These are phyloP conservation scores for Halictus rubicundus DNA, from an alignment of 1,140 invertebrate genomes.

Conservation along the genomic window DNA sequence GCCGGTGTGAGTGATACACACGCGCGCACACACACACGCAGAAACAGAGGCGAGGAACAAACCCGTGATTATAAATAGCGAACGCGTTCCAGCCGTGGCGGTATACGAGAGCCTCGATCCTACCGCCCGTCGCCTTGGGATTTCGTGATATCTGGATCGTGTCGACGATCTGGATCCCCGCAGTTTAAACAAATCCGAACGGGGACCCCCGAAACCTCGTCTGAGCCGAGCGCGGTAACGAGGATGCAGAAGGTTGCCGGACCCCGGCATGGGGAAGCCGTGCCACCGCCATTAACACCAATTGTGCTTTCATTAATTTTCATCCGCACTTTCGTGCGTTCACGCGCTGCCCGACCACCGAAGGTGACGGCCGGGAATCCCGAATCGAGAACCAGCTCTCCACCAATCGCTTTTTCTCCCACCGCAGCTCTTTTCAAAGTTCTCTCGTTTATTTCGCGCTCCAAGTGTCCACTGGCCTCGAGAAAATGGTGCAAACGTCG, in stretches of 20 bases:
- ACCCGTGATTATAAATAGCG: constrained; percentile 47
- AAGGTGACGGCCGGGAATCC: constrained; percentile 52
- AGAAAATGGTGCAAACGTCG: too few species aligned
- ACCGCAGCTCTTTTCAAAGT: too few species aligned
- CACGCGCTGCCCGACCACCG: not conserved
- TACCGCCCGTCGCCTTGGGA: not conserved
- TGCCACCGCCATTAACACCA: constrained; percentile 59
- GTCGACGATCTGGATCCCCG: constrained; percentile 5
- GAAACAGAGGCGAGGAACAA: not conserved
- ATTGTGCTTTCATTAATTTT: constrained; percentile 69
- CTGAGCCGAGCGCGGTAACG: constrained; percentile 37
- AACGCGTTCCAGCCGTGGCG: not conserved
- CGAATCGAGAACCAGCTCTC: constrained; percentile 22
- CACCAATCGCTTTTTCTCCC: too few species aligned
- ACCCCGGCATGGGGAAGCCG: constrained; percentile 43
- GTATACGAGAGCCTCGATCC: not conserved
- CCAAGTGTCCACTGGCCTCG: too few species aligned
- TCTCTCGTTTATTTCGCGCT: too few species aligned
- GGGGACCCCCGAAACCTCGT: constrained; percentile 31
- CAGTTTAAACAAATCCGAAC: constrained; percentile 34
- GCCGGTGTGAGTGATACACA: too few species aligned
- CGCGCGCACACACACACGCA: too few species aligned
- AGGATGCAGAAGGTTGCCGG: constrained; percentile 58
- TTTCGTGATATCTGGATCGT: constrained; percentile 44
- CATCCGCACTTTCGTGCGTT: constrained; percentile 54